Percentiles rank a stretch among this genome's conserved stretches.
Conservation (phyloP, 2,888 invertebrate genomes). For the Troides aeacus region DNA sequence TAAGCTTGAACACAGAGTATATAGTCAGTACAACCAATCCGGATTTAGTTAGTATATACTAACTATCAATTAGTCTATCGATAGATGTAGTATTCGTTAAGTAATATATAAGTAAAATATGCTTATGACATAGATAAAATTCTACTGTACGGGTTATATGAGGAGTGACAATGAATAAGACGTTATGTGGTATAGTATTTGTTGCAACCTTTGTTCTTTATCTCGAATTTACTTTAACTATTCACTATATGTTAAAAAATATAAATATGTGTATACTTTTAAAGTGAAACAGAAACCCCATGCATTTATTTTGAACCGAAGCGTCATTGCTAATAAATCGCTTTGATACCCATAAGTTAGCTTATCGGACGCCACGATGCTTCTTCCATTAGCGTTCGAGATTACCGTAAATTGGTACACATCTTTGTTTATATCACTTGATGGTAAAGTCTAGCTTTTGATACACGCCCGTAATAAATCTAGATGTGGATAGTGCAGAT, state of each 20-base stretch:
- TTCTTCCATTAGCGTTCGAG: slow-evolving; percentile 30
- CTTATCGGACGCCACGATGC: slow-evolving; percentile 25
- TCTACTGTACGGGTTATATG: background rate
- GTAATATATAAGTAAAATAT: too few relatives aligned
- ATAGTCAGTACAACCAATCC: too few relatives aligned
- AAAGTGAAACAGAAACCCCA: slow-evolving; percentile 10
- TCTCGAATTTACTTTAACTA: slow-evolving; percentile 9
- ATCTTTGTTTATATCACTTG: slow-evolving; percentile 25
- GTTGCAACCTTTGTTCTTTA: background rate
- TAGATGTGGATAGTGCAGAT: slow-evolving; percentile 8
- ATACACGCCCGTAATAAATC: slow-evolving; percentile 16
- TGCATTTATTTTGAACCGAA: slow-evolving; percentile 21
- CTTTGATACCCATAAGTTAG: slow-evolving; percentile 25
- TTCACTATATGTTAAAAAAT: slow-evolving; percentile 4
- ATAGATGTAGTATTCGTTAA: too few relatives aligned
- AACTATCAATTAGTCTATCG: too few relatives aligned
- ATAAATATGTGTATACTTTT: slow-evolving; percentile 8
- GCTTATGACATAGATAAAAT: too few relatives aligned
- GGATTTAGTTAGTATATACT: too few relatives aligned
- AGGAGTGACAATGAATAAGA: background rate
- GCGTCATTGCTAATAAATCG: slow-evolving; percentile 27
- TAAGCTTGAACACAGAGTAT: too few relatives aligned
- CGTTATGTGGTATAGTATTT: background rate
- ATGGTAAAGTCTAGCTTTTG: slow-evolving; percentile 21
- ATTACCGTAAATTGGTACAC: slow-evolving; percentile 27